A percentile compares a stretch with the other conserved stretches of the same genome.
These are phyloP conservation scores for Poecilia velifera DNA, from an alignment of 2,797 vertebrate species.

Conservation along the genomic window DNA sequence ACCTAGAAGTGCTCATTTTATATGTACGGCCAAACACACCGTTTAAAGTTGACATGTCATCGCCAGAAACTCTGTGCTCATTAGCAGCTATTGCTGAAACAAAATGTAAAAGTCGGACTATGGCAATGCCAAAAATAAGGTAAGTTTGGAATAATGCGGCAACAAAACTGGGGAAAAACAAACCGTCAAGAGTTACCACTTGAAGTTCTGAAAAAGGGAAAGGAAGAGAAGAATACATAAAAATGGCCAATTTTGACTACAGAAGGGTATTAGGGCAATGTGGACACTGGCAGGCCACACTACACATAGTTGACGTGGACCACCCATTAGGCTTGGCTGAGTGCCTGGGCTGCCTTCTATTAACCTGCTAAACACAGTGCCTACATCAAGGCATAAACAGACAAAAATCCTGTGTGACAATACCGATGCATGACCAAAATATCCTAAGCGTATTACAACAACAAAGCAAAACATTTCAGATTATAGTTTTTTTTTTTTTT, in stretches of 20 bases:
- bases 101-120: neutral
- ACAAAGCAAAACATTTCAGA: neutral
- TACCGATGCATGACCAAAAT: slow-evolving; percentile 20
- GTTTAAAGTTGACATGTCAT: no score
- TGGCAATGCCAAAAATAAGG: neutral
- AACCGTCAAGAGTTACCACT: neutral
- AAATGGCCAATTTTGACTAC: slow-evolving; percentile 9
- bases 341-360: slow-evolving; percentile 48
- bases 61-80: neutral
- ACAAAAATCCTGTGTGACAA: slow-evolving; percentile 45
- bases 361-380: slow-evolving; percentile 40
- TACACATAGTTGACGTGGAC: slow-evolving; percentile 60
- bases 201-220: slow-evolving; percentile 6
- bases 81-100: neutral
- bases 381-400: slow-evolving; percentile 52
- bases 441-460: neutral
- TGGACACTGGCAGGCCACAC: slow-evolving; percentile 43
- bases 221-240: slow-evolving; percentile 28
- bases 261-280: slow-evolving; percentile 40
- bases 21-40: no score
- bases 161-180: neutral
- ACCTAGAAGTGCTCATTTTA: no score
- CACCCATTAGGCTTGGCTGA: slow-evolving; percentile 72
- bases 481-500: neutral
- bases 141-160: neutral